Percentiles rank a stretch among this genome's conserved stretches.
Evolutionary conservation across 92 coral and sea anemone genomes (phyloP).

Genomic region (Porites rus): DNA sequence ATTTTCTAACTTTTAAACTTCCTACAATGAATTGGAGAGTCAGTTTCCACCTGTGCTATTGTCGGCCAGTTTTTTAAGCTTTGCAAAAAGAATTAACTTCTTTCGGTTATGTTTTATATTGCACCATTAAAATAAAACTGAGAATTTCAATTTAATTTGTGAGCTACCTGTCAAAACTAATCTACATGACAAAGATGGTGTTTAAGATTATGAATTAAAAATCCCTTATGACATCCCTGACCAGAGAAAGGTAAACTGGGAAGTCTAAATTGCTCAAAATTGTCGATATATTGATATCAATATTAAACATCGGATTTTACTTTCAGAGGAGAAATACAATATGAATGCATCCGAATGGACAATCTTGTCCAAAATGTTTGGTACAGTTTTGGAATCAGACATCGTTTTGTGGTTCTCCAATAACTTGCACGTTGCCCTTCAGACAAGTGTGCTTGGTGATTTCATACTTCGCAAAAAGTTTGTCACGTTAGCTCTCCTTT

Average conservation of each 20-base stretch:
- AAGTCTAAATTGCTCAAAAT: constrained; percentile 3
- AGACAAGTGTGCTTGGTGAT: no score
- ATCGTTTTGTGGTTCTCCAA: neutral
- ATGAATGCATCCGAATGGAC: neutral
- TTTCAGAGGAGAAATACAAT: neutral
- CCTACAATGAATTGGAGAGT: no score
- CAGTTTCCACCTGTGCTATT: no score
- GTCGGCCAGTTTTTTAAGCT: neutral
- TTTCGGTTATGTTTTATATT: neutral
- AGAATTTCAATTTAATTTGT: constrained; percentile 1
- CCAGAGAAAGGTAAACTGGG: constrained; percentile 8
- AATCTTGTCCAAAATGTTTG: neutral
- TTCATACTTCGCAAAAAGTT: no score
- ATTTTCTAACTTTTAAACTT: no score
- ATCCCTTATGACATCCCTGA: neutral
- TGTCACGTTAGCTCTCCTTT: no score
- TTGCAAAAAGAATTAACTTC: neutral
- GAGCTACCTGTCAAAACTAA: neutral
- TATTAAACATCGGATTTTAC: neutral
- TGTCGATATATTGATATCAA: neutral
- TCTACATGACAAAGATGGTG: constrained; percentile 5
- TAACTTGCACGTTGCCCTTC: no score
- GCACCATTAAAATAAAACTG: neutral
- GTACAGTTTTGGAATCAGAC: no score
- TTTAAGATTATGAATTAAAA: neutral